Base-by-base conservation (phyloP, 2,888 invertebrate species). In the Nymphalis polychloros region DNA sequence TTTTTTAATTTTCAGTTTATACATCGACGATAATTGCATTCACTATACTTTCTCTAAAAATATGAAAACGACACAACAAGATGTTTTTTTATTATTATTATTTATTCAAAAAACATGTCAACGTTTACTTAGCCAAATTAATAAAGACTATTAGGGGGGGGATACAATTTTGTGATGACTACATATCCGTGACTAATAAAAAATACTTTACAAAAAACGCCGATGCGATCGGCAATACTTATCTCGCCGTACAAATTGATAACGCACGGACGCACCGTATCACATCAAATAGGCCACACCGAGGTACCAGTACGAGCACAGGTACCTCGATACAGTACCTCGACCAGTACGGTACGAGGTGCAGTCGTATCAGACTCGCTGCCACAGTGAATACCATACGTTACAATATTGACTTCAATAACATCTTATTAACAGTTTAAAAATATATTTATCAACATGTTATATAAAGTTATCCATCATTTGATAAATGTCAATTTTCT, bases 51-150 rank as follows among this genome's bases (percentile, higher is more conserved):
- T 85, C 80, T 85, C 88, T 90, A 89, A 89, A 90, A 89, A 88
- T 90, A 89, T 90, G 86, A 87, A 87, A 90, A 90, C 88, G 90
- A 89, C 87, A 88, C 89, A 89, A 92, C 90, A 88, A 86, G 86
- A 87, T 87, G 85, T 85, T 86, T 83, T 78, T 75, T 74, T 79
- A 80, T 84, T 31, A 31, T 31, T 46, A 50, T 60, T 48, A 47
- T 27, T 48, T 60, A 84, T 57, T 41, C n/a, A 84, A 79, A 84
- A 83, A 88, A 84, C 83, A 84, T 81, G 86, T 85, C 82, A 84
- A 86, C 81, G 76, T 85, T 63, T 19, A 82, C 87, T 85, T 86
- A 87, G 85, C 85, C 85, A 77, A 88, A 87, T 79, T 81, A 84
- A 83, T 84, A 86, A 23, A 85, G 72, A 77, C 84, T 86, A 85